Evolutionary conservation across 2,113 vertebrate genomes (phyloP), one percentile per base, ranked within the genome.

Genomic region (Dipodomys spectabilis): DNA sequence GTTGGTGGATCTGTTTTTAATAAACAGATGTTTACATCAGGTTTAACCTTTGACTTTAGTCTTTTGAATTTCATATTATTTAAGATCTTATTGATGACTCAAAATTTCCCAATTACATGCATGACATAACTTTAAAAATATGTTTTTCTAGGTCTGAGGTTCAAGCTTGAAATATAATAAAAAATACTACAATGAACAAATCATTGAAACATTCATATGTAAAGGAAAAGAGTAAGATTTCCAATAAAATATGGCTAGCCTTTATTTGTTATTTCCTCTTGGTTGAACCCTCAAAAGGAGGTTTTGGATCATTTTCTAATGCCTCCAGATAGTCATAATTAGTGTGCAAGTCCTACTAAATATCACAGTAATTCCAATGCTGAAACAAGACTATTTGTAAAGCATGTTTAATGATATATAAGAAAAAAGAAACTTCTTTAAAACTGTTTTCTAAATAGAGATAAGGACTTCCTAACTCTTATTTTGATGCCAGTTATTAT

Each of bases 281-380:
- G 30, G 6, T 57, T 65, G 49, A 49, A 49, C 49, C 49, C 49
- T 49, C 49, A 49, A 49, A 49, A 49, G 49, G 49, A 49, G 49
- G 49, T 86, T 92, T 86, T 39, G 80, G 6, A 32, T 82, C 5
- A 79, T 88, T 77, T 86, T 91, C 27, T 92, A 35, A 69, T 60
- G 60, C 39, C 32, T 64, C 65, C 25, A 64, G 2, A 7, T 81
- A 82, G 60, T 86, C 53, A 67, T 75, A 77, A 39, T 67, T 23
- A 83, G 3, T 75, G 22, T 57, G 39, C 39, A 65, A 91, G 7
- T 77, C 62, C 44, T 23, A 28, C 18, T n/a, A 75, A 27, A 28
- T 30, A 75, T 53, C 25, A 94, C n/a, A 84, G 25, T 57, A 75
- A 7, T 71, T 57, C 23, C 32, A 88, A 0, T 91, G 18, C 82